These are phyloP conservation scores for Euwallacea similis DNA, from an alignment of 1,140 invertebrate species.

Conservation along the genomic window DNA sequence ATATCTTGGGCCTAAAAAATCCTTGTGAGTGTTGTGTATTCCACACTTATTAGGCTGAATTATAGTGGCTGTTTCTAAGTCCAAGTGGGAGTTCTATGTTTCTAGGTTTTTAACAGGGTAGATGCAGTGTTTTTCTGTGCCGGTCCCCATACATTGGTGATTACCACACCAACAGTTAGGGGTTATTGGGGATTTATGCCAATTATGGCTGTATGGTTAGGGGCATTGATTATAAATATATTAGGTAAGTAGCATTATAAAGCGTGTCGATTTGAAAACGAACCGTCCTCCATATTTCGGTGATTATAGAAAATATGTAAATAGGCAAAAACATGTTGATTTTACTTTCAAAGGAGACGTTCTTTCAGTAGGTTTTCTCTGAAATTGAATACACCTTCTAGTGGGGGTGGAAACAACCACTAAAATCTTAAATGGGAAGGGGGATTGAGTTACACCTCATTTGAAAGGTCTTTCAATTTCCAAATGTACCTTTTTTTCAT, in stretches of 20 bases:
- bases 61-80: slow-evolving; percentile 19
- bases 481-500: too few species aligned
- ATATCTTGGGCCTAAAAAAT: slow-evolving; percentile 43
- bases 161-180: slow-evolving; percentile 44
- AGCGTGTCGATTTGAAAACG: too few species aligned
- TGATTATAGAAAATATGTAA: too few species aligned
- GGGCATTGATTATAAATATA: slow-evolving; percentile 54
- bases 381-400: too few species aligned
- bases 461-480: too few species aligned
- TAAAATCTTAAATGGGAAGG: too few species aligned
- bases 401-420: too few species aligned
- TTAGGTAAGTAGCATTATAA: slow-evolving; percentile 19
- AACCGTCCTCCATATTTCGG: not conserved
- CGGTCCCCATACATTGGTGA: slow-evolving; percentile 44
- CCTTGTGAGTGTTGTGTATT: slow-evolving; percentile 20
- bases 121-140: slow-evolving; percentile 41
- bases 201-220: slow-evolving; percentile 56
- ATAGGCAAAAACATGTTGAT: too few species aligned
- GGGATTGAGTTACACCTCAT: too few species aligned
- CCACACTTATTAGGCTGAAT: slow-evolving; percentile 24
- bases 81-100: slow-evolving; percentile 51
- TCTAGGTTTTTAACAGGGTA: slow-evolving; percentile 41
- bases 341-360: too few species aligned
- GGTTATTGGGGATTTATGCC: slow-evolving; percentile 52
- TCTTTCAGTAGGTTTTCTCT: too few species aligned